A percentile compares a stretch with the other conserved stretches of the same genome.
Conservation (phyloP, 2,797 vertebrate genomes). For the Columba guinea region DNA sequence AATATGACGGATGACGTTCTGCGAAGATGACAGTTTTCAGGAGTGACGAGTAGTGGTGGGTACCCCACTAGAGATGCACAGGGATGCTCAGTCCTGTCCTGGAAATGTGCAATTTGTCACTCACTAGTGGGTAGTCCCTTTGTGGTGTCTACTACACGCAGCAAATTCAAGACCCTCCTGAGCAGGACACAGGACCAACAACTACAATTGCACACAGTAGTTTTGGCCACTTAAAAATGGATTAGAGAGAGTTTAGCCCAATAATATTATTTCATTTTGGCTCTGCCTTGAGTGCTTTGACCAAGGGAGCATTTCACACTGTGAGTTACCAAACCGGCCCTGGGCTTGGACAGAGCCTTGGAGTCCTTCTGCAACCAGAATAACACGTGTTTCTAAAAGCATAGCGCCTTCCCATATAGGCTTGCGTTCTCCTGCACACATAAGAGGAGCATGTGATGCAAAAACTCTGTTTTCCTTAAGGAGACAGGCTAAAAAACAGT, state of each 20-base stretch:
- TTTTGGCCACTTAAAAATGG: neutral
- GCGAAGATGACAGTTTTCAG: neutral
- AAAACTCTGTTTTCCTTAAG: neutral
- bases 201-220: neutral
- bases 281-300: neutral
- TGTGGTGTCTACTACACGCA: fast-evolving
- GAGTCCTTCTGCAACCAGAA: neutral
- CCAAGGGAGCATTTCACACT: neutral
- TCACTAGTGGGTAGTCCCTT: neutral
- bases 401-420: neutral
- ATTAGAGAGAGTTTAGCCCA: neutral
- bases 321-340: neutral
- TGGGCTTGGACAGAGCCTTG: neutral
- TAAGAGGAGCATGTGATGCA: neutral
- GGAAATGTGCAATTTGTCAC: neutral
- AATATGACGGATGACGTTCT: neutral
- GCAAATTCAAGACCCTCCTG: neutral
- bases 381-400: neutral
- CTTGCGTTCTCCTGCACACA: neutral
- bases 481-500: neutral
- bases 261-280: neutral
- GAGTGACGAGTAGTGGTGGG: neutral
- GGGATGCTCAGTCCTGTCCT: neutral
- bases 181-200: neutral
- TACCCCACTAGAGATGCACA: neutral